Conservation (phyloP, 2,888 invertebrate species). For the Iphiclides podalirius region DNA sequence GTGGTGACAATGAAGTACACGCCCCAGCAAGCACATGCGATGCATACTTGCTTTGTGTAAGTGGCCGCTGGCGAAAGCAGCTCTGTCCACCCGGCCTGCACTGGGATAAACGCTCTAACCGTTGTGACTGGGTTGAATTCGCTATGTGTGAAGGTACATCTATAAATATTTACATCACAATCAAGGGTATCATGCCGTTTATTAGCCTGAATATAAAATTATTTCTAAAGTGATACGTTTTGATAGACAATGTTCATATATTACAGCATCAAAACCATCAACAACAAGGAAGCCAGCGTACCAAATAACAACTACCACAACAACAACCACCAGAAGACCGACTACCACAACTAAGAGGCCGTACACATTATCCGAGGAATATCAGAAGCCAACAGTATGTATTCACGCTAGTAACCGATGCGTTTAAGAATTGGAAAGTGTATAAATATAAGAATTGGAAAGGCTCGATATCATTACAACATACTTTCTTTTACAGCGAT, state of each 20-base stretch:
- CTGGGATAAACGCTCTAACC: slow-evolving; percentile 85
- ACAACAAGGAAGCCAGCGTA: slow-evolving; percentile 26
- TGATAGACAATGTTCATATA: too few relatives aligned
- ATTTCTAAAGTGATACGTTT: too few relatives aligned
- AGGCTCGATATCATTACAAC: too few relatives aligned
- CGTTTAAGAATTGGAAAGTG: neutral
- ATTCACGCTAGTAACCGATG: neutral
- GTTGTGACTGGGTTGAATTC: slow-evolving; percentile 90
- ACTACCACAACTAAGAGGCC: slow-evolving; percentile 48
- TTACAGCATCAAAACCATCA: slow-evolving; percentile 39
- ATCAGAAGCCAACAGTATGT: slow-evolving; percentile 54
- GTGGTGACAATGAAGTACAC: slow-evolving; percentile 49
- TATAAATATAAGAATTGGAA: neutral
- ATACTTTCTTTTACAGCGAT: slow-evolving; percentile 54
- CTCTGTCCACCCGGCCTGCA: slow-evolving; percentile 89
- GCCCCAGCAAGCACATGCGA: slow-evolving; percentile 85
- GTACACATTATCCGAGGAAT: slow-evolving; percentile 37
- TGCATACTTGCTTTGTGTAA: slow-evolving; percentile 86
- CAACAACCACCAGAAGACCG: slow-evolving; percentile 38
- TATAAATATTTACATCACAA: too few relatives aligned
- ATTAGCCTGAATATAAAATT: too few relatives aligned
- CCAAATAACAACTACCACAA: slow-evolving; percentile 33
- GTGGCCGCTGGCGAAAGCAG: slow-evolving; percentile 85
- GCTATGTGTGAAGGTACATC: slow-evolving; percentile 83
- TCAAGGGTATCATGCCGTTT: too few relatives aligned